Percentiles rank a stretch among this genome's conserved stretches.
These are phyloP conservation scores for Prosopocoilus inquinatus DNA, from an alignment of 2,888 invertebrate species.

Conservation along the genomic window DNA sequence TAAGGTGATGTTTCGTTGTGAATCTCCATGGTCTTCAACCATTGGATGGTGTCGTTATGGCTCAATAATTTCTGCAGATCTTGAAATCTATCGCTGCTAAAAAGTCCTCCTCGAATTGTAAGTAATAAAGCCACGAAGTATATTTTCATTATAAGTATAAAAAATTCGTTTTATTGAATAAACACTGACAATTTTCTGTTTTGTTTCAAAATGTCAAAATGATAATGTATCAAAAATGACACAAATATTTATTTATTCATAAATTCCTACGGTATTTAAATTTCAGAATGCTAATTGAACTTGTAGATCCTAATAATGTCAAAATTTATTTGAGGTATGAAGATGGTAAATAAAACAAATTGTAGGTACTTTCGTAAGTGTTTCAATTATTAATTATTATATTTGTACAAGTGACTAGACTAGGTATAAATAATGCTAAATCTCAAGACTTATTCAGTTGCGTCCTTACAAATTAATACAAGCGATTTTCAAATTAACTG, in stretches of 20 bases:
- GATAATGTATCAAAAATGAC: neutral
- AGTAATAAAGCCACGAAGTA: neutral
- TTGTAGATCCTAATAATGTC: no score
- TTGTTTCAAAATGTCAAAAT: neutral
- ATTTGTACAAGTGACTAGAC: conserved; percentile 3
- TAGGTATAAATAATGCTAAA: neutral
- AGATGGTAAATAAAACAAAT: no score
- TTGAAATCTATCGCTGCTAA: neutral
- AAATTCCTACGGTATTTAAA: no score
- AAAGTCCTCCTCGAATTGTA: neutral
- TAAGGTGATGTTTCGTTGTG: conserved; percentile 27
- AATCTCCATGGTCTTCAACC: conserved; percentile 21
- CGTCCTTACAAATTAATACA: neutral
- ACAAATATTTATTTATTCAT: no score
- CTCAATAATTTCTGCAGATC: conserved; percentile 15
- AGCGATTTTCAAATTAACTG: neutral
- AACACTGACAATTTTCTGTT: conserved; percentile 2
- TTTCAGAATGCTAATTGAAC: no score
- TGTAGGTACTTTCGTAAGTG: neutral
- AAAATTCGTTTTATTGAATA: neutral
- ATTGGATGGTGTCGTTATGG: conserved; percentile 19
- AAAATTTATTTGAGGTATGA: no score
- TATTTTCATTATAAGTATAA: neutral
- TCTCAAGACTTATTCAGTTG: neutral
- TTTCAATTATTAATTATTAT: neutral